Evolutionary conservation across 2,888 invertebrate species (phyloP).

Genomic region (Lithodes maja): DNA sequence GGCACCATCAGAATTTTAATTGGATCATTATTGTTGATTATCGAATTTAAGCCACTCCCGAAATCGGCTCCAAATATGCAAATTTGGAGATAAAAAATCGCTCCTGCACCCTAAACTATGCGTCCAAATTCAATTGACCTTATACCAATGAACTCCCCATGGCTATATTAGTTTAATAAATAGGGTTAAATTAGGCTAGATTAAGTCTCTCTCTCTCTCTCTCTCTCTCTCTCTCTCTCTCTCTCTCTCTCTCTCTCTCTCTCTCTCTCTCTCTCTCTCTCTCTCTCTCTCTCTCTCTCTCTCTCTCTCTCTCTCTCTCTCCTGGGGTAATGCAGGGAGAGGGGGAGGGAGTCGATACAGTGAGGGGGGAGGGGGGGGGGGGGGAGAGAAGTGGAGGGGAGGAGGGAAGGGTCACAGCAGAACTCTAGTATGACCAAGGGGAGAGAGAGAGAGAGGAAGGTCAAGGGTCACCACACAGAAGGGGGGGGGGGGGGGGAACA

Average conservation of each 20-base stretch:
- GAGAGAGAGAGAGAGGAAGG: background rate
- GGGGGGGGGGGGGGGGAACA: background rate
- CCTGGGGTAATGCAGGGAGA: background rate
- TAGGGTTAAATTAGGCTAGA: no score
- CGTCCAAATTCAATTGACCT: no score
- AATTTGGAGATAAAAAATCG: no score
- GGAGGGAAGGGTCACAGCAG: background rate
- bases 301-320: background rate
- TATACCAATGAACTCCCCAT: no score
- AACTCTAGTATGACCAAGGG: background rate
- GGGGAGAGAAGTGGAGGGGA: background rate
- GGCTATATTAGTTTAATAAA: no score
- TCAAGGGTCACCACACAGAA: background rate
- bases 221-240: constrained; percentile 1
- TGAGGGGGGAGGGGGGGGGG: no score
- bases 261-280: background rate
- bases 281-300: background rate
- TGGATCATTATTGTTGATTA: no score
- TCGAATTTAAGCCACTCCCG: no score
- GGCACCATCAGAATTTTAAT: no score
- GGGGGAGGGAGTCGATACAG: background rate
- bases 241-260: background rate
- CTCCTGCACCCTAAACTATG: no score
- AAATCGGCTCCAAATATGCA: no score
- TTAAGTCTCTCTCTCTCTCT: background rate